phyloP scores from a whole-genome alignment of 1,140 invertebrate species.

The Varroa destructor region DNA sequence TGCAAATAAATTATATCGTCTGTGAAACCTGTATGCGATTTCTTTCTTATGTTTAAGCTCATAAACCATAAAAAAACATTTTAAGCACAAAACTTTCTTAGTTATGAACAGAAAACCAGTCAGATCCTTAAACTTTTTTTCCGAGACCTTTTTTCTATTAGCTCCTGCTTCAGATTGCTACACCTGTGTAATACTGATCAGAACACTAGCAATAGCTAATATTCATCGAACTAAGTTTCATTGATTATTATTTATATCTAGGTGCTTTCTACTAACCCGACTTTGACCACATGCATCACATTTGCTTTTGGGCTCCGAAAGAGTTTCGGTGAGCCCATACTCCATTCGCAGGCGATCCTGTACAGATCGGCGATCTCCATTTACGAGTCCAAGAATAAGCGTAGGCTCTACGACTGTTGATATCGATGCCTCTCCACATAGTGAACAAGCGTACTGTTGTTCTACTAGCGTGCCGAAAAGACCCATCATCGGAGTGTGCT shows the following conservation, averaged over 20 bases:
- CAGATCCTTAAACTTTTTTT: too few species aligned
- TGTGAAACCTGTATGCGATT: too few species aligned
- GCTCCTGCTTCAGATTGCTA: too few species aligned
- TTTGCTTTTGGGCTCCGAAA: slow-evolving; percentile 12
- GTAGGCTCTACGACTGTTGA: slow-evolving; percentile 11
- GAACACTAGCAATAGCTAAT: too few species aligned
- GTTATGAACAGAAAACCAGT: too few species aligned
- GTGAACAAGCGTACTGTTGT: slow-evolving; percentile 17
- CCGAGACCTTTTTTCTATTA: too few species aligned
- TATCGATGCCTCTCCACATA: slow-evolving; percentile 10
- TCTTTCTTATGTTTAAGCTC: too few species aligned
- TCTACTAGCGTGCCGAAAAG: slow-evolving; percentile 17
- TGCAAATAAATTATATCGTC: not conserved
- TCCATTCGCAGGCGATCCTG: slow-evolving; percentile 19
- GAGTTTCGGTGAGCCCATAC: slow-evolving; percentile 13
- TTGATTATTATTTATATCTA: too few species aligned
- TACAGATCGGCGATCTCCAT: slow-evolving; percentile 17
- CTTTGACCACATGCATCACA: slow-evolving; percentile 8
- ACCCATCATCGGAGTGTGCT: slow-evolving; percentile 7
- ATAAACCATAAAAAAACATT: too few species aligned
- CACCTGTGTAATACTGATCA: too few species aligned
- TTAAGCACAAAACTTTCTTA: too few species aligned
- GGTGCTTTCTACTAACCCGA: slow-evolving; percentile 1
- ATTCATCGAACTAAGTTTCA: too few species aligned
- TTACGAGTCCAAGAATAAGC: slow-evolving; percentile 6